Evolutionary conservation across 2,797 vertebrate genomes (phyloP), one percentile per base, ranked within the genome.

Genomic region (Botia almorhae): DNA sequence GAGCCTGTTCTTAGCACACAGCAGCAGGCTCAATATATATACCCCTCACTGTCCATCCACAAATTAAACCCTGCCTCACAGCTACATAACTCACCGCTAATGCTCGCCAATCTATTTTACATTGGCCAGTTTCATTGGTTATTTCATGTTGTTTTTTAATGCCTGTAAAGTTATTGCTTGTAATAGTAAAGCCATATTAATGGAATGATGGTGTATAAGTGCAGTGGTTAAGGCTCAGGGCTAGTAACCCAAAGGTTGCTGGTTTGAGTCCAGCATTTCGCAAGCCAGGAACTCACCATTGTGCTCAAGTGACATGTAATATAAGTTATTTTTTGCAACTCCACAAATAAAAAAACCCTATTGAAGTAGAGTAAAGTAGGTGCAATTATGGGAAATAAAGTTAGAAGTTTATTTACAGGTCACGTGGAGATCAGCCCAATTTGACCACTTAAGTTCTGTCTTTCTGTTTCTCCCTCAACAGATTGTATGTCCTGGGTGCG

Each of bases 401-500:
- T 10, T 43, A 7, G 8, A 43, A 8, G 36, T 39, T 39, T 39
- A 43, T 43, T 53, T 53, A 17, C 51, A 17, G 51, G 4, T 51
- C 12, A 12, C 21, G 1, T 60, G 19, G 11, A 23, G 23, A 60
- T 61, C 58, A 29, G 11, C 58, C 3, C 23, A 26, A 1, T 26
- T 26, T 60, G 58, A 12, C 23, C 29, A 39, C 4, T 16, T 21
- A 16, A 2, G 58, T 3, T 48, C 50, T 78, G 50, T 78, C 74
- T 82, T 23, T 81, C 51, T 88, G 7, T 69, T 33, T 76, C 43
- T 84, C 11, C 69, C 39, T 82, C 46, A 69, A 55, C 87, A 94
- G 93, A 89, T 87, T 89, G 90, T 87, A 88, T 91, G 91, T 89
- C 89, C 89, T 87, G 85, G 74, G 89, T 73, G 43, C 84, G 85